A percentile compares a stretch with the other conserved stretches of the same genome.
Evolutionary conservation across 92 coral and sea anemone species (phyloP).

Genomic region (Palythoa grandiflora): DNA sequence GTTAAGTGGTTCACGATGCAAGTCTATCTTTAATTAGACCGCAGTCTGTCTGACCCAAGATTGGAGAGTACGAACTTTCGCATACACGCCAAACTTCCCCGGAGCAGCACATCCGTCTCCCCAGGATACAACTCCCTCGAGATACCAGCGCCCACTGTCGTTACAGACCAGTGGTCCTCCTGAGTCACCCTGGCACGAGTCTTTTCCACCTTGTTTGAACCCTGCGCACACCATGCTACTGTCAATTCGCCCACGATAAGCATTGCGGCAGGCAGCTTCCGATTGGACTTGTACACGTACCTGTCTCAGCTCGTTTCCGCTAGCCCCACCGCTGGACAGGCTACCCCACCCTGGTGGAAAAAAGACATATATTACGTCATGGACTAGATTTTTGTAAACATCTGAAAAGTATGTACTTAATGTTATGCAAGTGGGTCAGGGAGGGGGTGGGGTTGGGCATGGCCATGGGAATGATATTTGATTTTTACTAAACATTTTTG

Average conservation of each 20-base stretch:
- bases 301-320: constrained; percentile 13
- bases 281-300: constrained; percentile 6
- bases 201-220: background rate
- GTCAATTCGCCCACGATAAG: constrained; percentile 17
- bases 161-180: constrained; percentile 25
- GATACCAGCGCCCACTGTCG: constrained; percentile 21
- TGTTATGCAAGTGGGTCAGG: too few relatives aligned
- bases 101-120: constrained; percentile 27
- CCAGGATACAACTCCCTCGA: constrained; percentile 40
- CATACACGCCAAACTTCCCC: constrained; percentile 36
- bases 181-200: constrained; percentile 39
- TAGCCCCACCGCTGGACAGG: constrained; percentile 3
- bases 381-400: too few relatives aligned
- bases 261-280: background rate
- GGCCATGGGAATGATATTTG: too few relatives aligned
- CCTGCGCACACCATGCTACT: constrained; percentile 30
- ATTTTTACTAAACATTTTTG: too few relatives aligned
- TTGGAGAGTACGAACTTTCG: background rate
- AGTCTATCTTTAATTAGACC: background rate
- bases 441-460: too few relatives aligned
- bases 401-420: too few relatives aligned
- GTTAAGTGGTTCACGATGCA: too few relatives aligned
- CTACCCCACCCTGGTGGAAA: constrained; percentile 21
- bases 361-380: background rate
- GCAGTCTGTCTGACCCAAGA: constrained; percentile 22